Percentiles rank a stretch among this genome's conserved stretches.
These are phyloP conservation scores for Leptobrachium ailaonicum DNA, from an alignment of 2,113 vertebrate species.

Conservation along the genomic window DNA sequence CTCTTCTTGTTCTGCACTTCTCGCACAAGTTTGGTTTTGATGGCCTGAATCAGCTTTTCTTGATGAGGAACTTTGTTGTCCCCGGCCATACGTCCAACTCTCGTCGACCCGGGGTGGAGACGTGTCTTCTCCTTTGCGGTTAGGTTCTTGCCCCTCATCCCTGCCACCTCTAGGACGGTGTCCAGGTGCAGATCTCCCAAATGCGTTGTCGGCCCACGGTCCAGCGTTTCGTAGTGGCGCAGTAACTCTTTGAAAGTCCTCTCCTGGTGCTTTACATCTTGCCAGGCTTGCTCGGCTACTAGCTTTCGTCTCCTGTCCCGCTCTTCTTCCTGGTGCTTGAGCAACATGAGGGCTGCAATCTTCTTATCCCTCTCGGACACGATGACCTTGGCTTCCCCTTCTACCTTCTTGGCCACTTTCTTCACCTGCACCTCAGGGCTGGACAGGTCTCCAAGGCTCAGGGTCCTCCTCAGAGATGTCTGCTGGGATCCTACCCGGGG, in stretches of 20 bases:
- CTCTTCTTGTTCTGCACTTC: conserved; percentile 52
- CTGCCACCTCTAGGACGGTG: conserved; percentile 50
- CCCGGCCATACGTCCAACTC: conserved; percentile 41
- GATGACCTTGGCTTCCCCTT: conserved; percentile 59
- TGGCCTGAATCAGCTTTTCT: conserved; percentile 59
- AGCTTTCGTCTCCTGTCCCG: conserved; percentile 56
- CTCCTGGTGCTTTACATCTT: conserved; percentile 63
- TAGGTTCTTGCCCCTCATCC: conserved; percentile 56
- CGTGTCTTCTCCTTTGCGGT: conserved; percentile 56
- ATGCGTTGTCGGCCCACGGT: not conserved
- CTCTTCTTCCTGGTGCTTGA: conserved; percentile 69
- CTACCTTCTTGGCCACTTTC: not conserved
- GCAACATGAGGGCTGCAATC: conserved; percentile 77
- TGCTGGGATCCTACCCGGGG: conserved; percentile 8
- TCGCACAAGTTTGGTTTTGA: conserved; percentile 52
- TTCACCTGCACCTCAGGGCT: not conserved
- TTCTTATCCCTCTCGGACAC: conserved; percentile 73
- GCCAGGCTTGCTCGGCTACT: conserved; percentile 62
- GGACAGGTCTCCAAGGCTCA: not conserved
- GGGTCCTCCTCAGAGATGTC: not conserved
- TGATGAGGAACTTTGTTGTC: conserved; percentile 48
- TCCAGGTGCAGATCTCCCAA: conserved; percentile 60
- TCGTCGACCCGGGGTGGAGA: conserved; percentile 49
- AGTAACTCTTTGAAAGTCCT: conserved; percentile 53
- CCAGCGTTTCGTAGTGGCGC: conserved; percentile 51